phyloP scores from a whole-genome alignment of 2,113 vertebrate genomes.

The Orientallactaga bullata region DNA sequence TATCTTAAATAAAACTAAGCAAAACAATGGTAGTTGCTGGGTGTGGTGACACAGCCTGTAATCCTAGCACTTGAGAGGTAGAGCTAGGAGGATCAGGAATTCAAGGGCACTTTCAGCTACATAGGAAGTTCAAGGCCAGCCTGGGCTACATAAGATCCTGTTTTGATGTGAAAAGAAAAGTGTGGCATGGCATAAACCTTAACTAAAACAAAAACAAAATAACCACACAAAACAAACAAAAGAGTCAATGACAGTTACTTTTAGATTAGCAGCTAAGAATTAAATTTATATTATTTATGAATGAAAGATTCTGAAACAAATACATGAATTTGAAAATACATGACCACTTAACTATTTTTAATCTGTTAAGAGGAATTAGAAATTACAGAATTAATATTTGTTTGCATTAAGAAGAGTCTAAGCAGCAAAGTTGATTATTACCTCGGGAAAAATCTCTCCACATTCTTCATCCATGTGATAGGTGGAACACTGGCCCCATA shows the following conservation, averaged over 20 bases:
- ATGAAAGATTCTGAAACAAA: slow-evolving; percentile 6
- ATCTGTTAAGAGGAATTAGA: neutral
- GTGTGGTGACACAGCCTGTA: neutral
- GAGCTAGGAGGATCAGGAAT: neutral
- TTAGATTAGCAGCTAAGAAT: slow-evolving; percentile 15
- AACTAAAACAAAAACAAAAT: neutral
- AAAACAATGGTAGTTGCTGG: neutral
- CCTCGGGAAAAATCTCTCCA: neutral
- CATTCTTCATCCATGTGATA: neutral
- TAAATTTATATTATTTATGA: slow-evolving; percentile 23
- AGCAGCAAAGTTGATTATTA: neutral
- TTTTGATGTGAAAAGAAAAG: neutral
- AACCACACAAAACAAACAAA: neutral
- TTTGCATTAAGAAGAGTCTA: neutral
- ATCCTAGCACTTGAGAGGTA: neutral
- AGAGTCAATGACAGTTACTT: neutral
- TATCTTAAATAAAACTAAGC: neutral
- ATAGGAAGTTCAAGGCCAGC: no score
- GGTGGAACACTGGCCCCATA: neutral
- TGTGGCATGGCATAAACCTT: no score
- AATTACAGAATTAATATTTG: neutral
- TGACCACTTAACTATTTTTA: slow-evolving; percentile 18
- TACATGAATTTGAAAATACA: slow-evolving; percentile 36
- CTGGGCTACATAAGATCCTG: neutral
- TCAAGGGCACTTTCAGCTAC: neutral